phyloP scores from a whole-genome alignment of 2,113 vertebrate species.

The Hemicordylus capensis region DNA sequence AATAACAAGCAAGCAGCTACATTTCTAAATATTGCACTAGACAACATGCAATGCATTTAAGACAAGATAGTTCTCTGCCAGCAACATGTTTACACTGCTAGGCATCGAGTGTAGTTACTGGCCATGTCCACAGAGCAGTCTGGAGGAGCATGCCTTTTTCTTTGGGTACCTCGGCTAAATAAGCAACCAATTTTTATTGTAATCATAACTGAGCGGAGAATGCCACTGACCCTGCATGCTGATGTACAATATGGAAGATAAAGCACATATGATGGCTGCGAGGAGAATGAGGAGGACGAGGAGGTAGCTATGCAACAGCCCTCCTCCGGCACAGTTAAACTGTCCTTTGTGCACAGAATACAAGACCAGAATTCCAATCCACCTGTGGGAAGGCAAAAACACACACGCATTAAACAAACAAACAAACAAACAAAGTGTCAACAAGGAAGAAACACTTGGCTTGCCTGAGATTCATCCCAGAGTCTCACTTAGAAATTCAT shows the following conservation, averaged over 20 bases:
- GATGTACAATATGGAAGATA: constrained; percentile 86
- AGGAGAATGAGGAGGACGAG: constrained; percentile 87
- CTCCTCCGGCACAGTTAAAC: constrained; percentile 83
- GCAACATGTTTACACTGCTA: not conserved
- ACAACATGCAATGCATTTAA: not conserved
- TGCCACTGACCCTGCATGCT: constrained; percentile 88
- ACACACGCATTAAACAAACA: no score
- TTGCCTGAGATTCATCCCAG: accelerated
- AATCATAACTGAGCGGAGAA: not conserved
- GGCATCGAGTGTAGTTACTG: not conserved
- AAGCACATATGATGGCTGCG: constrained; percentile 81
- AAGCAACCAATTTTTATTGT: not conserved
- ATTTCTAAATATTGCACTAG: not conserved
- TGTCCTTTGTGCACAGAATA: constrained; percentile 81
- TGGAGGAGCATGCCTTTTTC: not conserved
- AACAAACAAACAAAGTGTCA: accelerated
- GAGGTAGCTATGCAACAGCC: constrained; percentile 85
- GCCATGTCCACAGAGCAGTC: not conserved
- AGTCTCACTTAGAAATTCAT: no score
- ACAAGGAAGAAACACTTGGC: accelerated
- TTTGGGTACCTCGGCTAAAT: no score
- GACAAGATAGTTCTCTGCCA: not conserved
- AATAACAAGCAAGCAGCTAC: not conserved
- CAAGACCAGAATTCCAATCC: constrained; percentile 86
- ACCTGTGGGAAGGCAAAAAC: constrained; percentile 76